These are phyloP conservation scores for Eulacestoma nigropectus DNA, from an alignment of 2,113 vertebrate species.

Conservation along the genomic window DNA sequence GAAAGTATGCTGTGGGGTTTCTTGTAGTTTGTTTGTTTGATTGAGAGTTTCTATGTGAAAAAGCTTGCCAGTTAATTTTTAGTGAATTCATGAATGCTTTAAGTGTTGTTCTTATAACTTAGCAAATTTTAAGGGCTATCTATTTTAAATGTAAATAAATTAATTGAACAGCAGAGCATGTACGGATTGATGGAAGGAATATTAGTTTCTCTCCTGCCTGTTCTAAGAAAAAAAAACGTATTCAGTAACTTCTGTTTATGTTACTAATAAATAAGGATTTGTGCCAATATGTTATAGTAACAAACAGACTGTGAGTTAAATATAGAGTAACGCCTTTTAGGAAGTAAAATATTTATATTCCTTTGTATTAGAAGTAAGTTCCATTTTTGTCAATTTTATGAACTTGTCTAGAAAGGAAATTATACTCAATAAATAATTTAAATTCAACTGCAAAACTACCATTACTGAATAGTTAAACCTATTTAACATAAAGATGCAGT, in stretches of 20 bases:
- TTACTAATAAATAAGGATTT: background rate
- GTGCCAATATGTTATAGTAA: background rate
- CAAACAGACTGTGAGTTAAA: background rate
- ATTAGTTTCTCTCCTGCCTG: background rate
- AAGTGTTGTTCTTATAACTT: background rate
- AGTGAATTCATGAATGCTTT: background rate
- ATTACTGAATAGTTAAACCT: background rate
- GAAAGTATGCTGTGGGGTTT: background rate
- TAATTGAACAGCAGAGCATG: accelerated
- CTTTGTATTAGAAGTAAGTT: background rate
- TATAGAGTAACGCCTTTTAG: background rate
- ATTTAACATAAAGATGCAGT: background rate
- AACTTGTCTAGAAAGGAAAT: background rate
- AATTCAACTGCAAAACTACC: background rate
- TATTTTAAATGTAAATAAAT: background rate
- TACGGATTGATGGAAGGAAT: background rate
- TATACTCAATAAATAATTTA: background rate
- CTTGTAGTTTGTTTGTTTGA: background rate
- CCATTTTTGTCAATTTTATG: background rate
- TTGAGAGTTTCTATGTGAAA: background rate
- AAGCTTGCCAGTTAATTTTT: background rate
- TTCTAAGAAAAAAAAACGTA: background rate
- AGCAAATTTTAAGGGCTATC: background rate
- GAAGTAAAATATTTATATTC: background rate
- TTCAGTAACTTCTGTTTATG: background rate